Evolutionary conservation across 2,797 vertebrate species (phyloP), one percentile per base, ranked within the genome.

Genomic region (Peromyscus nudipes): DNA sequence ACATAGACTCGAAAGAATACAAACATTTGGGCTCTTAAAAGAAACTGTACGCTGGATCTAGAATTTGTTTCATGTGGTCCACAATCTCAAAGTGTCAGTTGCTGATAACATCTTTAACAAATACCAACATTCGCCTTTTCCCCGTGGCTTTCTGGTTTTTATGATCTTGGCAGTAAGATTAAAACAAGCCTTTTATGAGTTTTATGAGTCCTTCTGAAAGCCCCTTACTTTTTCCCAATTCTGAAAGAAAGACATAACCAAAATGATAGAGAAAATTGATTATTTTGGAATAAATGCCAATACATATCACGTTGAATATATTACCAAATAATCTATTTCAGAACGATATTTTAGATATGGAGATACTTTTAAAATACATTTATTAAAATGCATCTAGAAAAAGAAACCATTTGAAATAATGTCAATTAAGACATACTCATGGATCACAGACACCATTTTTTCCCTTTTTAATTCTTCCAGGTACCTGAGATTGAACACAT

Each of bases 1-100:
- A 62, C 87, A 75, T 60, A 94, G 94, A 93, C 73, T 96, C 1
- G 46, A 95, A 98, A 97, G 96, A 95, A 98, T 92, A 95, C 93
- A 92, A 97, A 97, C 93, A 75, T 95, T 85, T 96, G 57, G 34
- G 25, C 97, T 96, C 88, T 87, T 55, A 49, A 60, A 67, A 86
- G 81, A 95, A 96, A 93, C 82, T 94, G 90, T 83, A 96, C 34
- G 80, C 65, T 75, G 97, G 83, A 46, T 95, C 91, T 96, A 96
- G 71, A 95, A 86, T 96, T 96, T 89, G 89, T 86, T 86, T 95
- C 75, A 57, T 84, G 62, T 21, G 31, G 11, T 62, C 37, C 37
- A 46, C 52, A 69, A 25, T 86, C 81, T 23, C 37, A 90, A 52
- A 79, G 73, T 55, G 69, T 95, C 52, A 11, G 40, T 6, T 73